These are phyloP conservation scores for Nothoprocta pentlandii DNA, from an alignment of 2,113 vertebrate species.

Conservation along the genomic window DNA sequence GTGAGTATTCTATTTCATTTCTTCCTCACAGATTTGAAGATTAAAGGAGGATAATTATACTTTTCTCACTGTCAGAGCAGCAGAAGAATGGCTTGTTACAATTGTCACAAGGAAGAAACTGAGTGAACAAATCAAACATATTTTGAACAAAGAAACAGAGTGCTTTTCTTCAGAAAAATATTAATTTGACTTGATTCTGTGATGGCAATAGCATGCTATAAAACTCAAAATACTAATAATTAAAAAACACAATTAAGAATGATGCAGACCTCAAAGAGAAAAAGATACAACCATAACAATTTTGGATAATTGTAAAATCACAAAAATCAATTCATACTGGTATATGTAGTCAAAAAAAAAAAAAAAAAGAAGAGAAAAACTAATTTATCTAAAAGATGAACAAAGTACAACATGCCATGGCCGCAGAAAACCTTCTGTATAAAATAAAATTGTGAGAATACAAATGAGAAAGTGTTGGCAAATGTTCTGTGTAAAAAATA, in stretches of 20 bases:
- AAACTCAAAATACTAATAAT: constrained; percentile 37
- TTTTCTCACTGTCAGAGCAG: background rate
- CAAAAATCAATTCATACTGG: constrained; percentile 71
- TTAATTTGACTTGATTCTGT: constrained; percentile 59
- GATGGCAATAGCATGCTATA: constrained; percentile 60
- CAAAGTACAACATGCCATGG: background rate
- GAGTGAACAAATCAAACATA: background rate
- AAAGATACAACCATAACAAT: constrained; percentile 49
- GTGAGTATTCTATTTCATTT: background rate
- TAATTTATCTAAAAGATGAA: constrained; percentile 64
- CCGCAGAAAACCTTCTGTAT: constrained; percentile 53
- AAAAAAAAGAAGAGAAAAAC: background rate
- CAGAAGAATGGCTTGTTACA: background rate
- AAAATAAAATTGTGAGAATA: constrained; percentile 57
- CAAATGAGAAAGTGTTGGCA: constrained; percentile 58
- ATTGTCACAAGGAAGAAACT: background rate
- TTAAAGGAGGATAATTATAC: background rate
- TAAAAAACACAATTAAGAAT: constrained; percentile 62
- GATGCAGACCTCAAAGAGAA: constrained; percentile 39
- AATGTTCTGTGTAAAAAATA: constrained; percentile 36
- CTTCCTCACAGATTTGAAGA: background rate
- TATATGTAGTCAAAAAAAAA: constrained; percentile 39
- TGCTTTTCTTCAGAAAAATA: constrained; percentile 55
- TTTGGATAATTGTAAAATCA: constrained; percentile 68
- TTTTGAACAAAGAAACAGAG: background rate